These are phyloP conservation scores for Gila robusta DNA, from an alignment of 2,797 vertebrate species.

Conservation along the genomic window DNA sequence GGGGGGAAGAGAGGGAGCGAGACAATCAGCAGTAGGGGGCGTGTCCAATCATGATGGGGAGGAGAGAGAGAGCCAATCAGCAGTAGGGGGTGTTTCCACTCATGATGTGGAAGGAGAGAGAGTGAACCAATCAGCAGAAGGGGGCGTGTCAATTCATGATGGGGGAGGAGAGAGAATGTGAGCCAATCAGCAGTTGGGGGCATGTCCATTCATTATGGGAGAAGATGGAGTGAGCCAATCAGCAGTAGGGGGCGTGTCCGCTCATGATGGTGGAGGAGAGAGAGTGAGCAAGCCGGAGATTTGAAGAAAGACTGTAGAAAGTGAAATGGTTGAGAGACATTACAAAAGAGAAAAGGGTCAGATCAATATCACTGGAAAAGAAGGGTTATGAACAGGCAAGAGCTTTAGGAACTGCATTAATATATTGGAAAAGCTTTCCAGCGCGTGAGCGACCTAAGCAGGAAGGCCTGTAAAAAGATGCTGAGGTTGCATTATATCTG, in stretches of 20 bases:
- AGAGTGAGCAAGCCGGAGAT: not conserved
- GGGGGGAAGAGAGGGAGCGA: not conserved
- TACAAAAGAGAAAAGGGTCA: not conserved
- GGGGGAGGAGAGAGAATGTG: not conserved
- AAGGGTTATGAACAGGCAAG: not conserved
- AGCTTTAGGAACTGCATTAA: not conserved
- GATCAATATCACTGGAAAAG: not conserved
- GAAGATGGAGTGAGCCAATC: no score
- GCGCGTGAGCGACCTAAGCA: not conserved
- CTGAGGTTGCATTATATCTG: not conserved
- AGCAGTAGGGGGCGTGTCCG: no score
- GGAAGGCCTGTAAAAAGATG: not conserved
- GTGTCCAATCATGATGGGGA: not conserved
- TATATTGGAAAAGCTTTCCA: not conserved
- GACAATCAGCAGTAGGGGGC: not conserved
- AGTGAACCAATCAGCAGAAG: no score
- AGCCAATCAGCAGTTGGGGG: no score
- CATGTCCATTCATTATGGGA: accelerated
- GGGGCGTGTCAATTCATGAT: no score
- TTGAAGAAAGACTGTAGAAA: not conserved
- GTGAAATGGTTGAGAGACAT: not conserved
- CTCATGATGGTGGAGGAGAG: not conserved
- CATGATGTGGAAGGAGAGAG: no score
- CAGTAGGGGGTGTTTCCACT: no score
- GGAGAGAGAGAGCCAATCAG: not conserved